Evolutionary conservation across 2,113 vertebrate species (phyloP).

Genomic region (Podilymbus podiceps): DNA sequence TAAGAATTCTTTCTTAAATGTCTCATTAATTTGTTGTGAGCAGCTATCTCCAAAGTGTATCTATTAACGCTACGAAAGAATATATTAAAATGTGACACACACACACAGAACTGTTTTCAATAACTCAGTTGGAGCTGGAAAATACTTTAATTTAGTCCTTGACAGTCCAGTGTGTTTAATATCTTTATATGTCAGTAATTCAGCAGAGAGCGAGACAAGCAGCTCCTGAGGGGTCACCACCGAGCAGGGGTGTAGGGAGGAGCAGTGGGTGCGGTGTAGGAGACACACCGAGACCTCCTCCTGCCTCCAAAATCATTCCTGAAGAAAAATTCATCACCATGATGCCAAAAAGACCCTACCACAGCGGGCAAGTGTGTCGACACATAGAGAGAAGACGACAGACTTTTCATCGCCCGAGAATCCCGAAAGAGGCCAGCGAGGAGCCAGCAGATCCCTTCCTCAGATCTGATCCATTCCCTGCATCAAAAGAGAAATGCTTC

Average conservation of each 20-base stretch:
- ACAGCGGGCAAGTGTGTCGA: neutral
- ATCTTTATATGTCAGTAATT: neutral
- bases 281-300: neutral
- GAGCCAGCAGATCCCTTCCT: neutral
- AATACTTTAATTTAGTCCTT: neutral
- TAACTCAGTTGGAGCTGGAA: neutral
- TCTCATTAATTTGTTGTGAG: slow-evolving; percentile 27
- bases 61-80: neutral
- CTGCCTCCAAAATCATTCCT: neutral
- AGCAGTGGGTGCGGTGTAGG: neutral
- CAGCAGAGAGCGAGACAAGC: neutral
- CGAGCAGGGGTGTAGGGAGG: neutral
- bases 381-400: neutral
- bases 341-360: neutral
- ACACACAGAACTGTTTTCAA: neutral
- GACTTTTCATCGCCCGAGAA: neutral
- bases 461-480: neutral
- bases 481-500: neutral
- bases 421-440: neutral
- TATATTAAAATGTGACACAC: neutral
- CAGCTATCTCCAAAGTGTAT: neutral
- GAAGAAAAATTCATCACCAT: neutral
- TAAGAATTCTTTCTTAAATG: slow-evolving; percentile 37
- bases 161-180: neutral
- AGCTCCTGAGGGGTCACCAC: neutral